phyloP scores from a whole-genome alignment of 2,888 invertebrate genomes.

The Dioctria linearis region DNA sequence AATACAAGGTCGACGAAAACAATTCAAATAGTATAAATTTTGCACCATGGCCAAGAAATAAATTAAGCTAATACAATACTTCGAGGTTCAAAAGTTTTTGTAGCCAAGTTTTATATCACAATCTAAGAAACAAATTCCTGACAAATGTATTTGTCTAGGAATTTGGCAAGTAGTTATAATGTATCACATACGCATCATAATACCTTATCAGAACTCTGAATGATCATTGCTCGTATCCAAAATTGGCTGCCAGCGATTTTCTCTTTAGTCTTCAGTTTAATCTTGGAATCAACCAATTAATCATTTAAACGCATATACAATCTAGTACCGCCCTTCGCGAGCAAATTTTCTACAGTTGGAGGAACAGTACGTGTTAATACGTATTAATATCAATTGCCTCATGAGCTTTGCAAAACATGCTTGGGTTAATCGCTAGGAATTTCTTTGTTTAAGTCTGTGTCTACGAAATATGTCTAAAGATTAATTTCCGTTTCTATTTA shows the following conservation, averaged over 20 bases:
- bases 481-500: slow-evolving; percentile 25
- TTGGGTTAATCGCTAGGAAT: slow-evolving; percentile 26
- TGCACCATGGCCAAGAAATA: too few relatives aligned
- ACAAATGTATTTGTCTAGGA: slow-evolving; percentile 45
- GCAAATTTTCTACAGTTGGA: slow-evolving; percentile 38
- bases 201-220: neutral
- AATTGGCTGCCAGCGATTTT: neutral
- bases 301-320: slow-evolving; percentile 17
- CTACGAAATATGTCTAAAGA: neutral
- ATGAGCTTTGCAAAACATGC: neutral
- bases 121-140: slow-evolving; percentile 42
- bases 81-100: too few relatives aligned
- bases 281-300: slow-evolving; percentile 17
- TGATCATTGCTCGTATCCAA: neutral
- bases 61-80: too few relatives aligned
- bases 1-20: too few relatives aligned
- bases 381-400: slow-evolving; percentile 14
- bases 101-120: neutral
- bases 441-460: neutral
- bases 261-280: slow-evolving; percentile 2
- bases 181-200: neutral
- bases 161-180: slow-evolving; percentile 21
- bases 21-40: too few relatives aligned
- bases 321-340: slow-evolving; percentile 29
- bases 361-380: neutral